Evolutionary conservation across 2,888 invertebrate genomes (phyloP), one percentile per base, ranked within the genome.

Genomic region (Heliconius sara): DNA sequence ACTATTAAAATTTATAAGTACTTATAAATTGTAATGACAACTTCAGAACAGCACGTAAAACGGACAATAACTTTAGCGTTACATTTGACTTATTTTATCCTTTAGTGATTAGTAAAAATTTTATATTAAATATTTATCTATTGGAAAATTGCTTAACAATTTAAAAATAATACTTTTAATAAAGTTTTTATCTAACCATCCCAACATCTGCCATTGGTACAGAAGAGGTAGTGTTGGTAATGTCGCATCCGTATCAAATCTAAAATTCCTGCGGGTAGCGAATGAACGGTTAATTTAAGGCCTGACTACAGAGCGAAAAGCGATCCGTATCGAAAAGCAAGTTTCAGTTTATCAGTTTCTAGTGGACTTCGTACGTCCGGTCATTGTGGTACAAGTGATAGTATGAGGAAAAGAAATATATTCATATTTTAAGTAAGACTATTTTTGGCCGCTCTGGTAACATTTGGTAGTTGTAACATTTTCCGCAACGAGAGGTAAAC

Each of bases 241-340:
- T 86, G 86, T 85, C 73, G 87, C 84, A 84, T 92, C 91, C 92
- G 92, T 93, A 93, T 94, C 89, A 90, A 91, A 95, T 95, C 93
- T 94, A 92, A 94, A 93, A 94, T 95, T 93, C 95, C 92, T 88
- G 89, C 89, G 87, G 87, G 90, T 89, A 92, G 91, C 91, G 92
- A 92, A 93, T 92, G 92, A 93, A 93, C 92, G 89, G 92, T 94
- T 94, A 94, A 94, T 93, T 93, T 93, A 94, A 93, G 93, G 92
- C 91, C 73, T 73, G 73, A 66, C 75, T 75, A 75, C 90, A 89
- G 90, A 88, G 89, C 91, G 89, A 90, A 90, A 91, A 90, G 88
- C 89, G 94, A 95, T 95, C 89, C 80, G 88, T 95, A 95, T 95
- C 95, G 88, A 81, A 88, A 86, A 91, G 92, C 94, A 89, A 91